These are phyloP conservation scores for Anisognathus igniventris DNA, from an alignment of 2,797 vertebrate genomes.

Conservation along the genomic window DNA sequence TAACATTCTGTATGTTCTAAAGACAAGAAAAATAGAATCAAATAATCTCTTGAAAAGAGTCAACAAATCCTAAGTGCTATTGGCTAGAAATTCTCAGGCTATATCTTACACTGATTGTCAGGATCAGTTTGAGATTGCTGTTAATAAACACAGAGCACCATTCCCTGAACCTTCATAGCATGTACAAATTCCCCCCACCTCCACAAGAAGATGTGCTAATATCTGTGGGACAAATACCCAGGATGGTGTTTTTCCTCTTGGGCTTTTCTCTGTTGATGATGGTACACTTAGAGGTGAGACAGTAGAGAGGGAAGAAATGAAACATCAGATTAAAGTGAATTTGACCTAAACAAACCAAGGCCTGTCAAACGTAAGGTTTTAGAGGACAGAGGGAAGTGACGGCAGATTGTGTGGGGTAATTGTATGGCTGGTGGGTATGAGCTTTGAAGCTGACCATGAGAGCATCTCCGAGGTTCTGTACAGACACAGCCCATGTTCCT, in stretches of 20 bases:
- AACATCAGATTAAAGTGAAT: not conserved
- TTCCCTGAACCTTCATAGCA: not conserved
- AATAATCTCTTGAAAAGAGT: not conserved
- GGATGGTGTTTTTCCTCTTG: not conserved
- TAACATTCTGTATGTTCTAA: not conserved
- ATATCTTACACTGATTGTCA: not conserved
- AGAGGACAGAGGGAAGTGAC: not conserved
- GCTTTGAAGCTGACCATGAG: not conserved
- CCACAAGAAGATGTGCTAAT: accelerated
- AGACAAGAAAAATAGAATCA: not conserved
- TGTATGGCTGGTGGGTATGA: not conserved
- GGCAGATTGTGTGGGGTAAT: not conserved
- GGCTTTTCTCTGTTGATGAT: not conserved
- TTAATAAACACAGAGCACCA: not conserved
- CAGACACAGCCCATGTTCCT: not conserved
- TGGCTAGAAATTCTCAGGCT: not conserved
- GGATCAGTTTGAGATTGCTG: not conserved
- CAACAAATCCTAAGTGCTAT: not conserved
- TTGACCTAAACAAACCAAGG: not conserved
- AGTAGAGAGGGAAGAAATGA: not conserved
- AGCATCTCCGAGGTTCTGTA: not conserved
- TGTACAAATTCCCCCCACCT: accelerated
- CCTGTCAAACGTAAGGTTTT: not conserved
- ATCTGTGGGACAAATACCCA: not conserved
- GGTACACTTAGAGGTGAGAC: not conserved